These are phyloP conservation scores for Enchytraeus crypticus DNA, from an alignment of 2,888 invertebrate species.

Conservation along the genomic window DNA sequence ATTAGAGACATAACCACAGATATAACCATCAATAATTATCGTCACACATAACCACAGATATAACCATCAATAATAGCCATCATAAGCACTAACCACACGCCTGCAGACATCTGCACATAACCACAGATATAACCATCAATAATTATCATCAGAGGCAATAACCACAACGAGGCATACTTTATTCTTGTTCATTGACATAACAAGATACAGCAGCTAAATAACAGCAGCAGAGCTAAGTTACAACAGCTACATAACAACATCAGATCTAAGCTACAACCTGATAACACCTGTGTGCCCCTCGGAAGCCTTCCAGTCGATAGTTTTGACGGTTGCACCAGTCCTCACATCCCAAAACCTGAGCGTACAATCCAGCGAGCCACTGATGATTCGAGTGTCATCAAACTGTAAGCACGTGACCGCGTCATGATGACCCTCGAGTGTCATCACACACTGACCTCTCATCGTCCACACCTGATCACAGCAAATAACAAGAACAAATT, in stretches of 20 bases:
- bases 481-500: not conserved
- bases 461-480: slow-evolving; percentile 49
- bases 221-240: not conserved
- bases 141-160: too few species aligned
- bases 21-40: too few species aligned
- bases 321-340: slow-evolving; percentile 49
- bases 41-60: too few species aligned
- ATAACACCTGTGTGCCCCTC: slow-evolving; percentile 55
- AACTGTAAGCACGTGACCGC: slow-evolving; percentile 53
- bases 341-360: slow-evolving; percentile 52
- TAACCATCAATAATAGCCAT: too few species aligned
- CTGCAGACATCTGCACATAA: too few species aligned
- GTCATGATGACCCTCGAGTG: slow-evolving; percentile 51
- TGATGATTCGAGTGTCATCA: slow-evolving; percentile 50
- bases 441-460: slow-evolving; percentile 47
- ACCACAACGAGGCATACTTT: too few species aligned
- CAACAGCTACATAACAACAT: not conserved
- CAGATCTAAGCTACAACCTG: slow-evolving; percentile 30
- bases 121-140: too few species aligned
- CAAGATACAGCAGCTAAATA: too few species aligned
- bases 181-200: too few species aligned
- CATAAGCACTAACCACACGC: too few species aligned
- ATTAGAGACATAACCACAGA: too few species aligned
- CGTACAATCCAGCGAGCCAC: slow-evolving; percentile 52
- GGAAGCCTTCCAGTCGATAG: slow-evolving; percentile 53